Evolutionary conservation across 2,113 vertebrate genomes (phyloP).

Genomic region (Lycocorax pyrrhopterus): DNA sequence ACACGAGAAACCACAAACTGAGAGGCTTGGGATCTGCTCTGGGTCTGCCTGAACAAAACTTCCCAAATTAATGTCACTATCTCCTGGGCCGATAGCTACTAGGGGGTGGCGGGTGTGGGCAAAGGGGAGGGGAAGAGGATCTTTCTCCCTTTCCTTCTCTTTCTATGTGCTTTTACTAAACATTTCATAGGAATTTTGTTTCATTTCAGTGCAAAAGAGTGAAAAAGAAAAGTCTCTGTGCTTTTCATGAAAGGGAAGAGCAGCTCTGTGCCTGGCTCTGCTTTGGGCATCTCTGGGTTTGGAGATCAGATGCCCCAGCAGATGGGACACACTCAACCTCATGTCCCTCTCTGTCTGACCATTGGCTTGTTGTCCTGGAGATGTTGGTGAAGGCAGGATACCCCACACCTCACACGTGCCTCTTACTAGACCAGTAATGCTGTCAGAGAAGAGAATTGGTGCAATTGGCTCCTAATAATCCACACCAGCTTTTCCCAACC

Average conservation of each 20-base stretch:
- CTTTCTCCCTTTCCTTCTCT: background rate
- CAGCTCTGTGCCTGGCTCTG: background rate
- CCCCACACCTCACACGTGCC: background rate
- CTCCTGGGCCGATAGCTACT: fast-evolving
- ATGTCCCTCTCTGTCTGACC: background rate
- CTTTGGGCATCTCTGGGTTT: background rate
- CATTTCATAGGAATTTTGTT: background rate
- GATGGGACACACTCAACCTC: background rate
- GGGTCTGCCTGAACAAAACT: background rate
- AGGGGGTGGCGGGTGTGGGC: background rate
- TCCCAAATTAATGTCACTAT: background rate
- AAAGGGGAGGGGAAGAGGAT: background rate
- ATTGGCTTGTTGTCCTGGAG: background rate
- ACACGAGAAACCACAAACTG: background rate
- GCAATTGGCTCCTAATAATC: background rate
- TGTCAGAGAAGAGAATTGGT: background rate
- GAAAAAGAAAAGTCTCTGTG: background rate
- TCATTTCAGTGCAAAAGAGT: background rate
- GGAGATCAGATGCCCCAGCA: background rate
- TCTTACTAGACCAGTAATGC: background rate
- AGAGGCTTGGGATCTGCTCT: background rate
- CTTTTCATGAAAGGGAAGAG: background rate
- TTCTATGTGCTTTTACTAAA: background rate
- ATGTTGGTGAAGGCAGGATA: background rate
- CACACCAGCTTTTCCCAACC: background rate